Base-by-base conservation (phyloP, 2,888 invertebrate genomes). In the Andrena bucephala region DNA sequence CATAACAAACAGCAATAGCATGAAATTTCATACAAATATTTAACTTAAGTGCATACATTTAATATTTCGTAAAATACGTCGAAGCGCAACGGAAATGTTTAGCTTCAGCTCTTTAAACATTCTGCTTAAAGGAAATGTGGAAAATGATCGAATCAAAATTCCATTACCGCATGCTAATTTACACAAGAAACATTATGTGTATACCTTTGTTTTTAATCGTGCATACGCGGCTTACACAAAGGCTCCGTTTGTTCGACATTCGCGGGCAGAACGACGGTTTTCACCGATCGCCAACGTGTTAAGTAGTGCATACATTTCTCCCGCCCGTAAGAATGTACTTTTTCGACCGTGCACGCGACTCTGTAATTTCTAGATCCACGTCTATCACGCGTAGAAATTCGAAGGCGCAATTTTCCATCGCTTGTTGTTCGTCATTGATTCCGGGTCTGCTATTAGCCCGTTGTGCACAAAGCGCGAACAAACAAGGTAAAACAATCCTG, bases 221-320 rank as follows among this genome's bases (percentile, higher is more conserved):
- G 1, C 16, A 31, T 42, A 5, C n/a, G 16, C n/a, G n/a, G 5
- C 4, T 29, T n/a, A 0, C 7, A 31, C 5, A 7, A 33, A 31
- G 16, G 13, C 16, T 48, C 52, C 48, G 42, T 59, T 70, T 52
- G 52, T 27, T 80, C 65, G 78, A 42, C 65, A 65, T 36, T 77
- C 63, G 16, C 68, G 16, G 31, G n/a, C 50, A 60, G 70, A 79
- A 66, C 59, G 59, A 66, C 16, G 60, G 54, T 78, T 78, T 78
- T 78, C 77, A 67, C 77, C 76, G 67, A 78, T 75, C 67, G 67
- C 33, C 59, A 67, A 74, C 77, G 79, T 77, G 84, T 77, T 82
- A 83, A 77, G 83, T 77, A 68, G 74, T 70, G 71, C 70, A 48
- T 77, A 76, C 42, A 50, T 71, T 84, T 70, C 52, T 75, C 42